Evolutionary conservation across 2,797 vertebrate species (phyloP).

Genomic region (Myiotriccus ornatus): DNA sequence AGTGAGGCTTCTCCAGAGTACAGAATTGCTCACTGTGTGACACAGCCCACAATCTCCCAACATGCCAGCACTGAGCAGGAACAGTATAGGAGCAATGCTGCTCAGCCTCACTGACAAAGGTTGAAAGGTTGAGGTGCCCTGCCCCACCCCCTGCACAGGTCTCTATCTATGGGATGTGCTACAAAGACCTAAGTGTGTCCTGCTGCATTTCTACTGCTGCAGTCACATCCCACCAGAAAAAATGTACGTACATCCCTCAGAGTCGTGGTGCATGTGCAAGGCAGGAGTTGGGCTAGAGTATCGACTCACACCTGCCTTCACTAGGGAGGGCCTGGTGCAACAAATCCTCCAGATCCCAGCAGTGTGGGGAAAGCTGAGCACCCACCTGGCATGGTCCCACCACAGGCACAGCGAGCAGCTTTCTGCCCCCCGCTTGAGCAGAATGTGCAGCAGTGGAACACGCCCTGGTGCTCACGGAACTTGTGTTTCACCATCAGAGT

Average conservation of each 20-base stretch:
- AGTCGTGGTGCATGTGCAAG: neutral
- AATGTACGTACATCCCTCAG: rapidly evolving
- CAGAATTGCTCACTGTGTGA: neutral
- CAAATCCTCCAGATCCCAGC: neutral
- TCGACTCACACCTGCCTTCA: neutral
- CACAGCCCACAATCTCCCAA: neutral
- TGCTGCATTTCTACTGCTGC: neutral
- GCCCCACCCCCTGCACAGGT: neutral
- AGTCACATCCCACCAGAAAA: neutral
- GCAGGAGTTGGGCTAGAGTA: neutral
- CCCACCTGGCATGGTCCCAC: slow-evolving; percentile 92
- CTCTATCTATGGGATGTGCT: neutral
- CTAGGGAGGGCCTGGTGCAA: neutral
- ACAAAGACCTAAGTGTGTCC: neutral
- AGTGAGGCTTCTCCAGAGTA: neutral
- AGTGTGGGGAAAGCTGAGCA: neutral
- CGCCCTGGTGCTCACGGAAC: slow-evolving; percentile 79
- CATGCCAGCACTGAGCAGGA: neutral
- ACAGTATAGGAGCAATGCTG: neutral
- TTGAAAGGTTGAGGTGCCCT: neutral
- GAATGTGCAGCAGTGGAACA: slow-evolving; percentile 93
- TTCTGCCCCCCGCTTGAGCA: slow-evolving; percentile 92
- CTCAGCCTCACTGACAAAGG: neutral
- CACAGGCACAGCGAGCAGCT: slow-evolving; percentile 85
- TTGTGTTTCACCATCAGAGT: slow-evolving; percentile 79